These are phyloP conservation scores for Synanthedon myopaeformis DNA, from an alignment of 2,888 invertebrate species.

Conservation along the genomic window DNA sequence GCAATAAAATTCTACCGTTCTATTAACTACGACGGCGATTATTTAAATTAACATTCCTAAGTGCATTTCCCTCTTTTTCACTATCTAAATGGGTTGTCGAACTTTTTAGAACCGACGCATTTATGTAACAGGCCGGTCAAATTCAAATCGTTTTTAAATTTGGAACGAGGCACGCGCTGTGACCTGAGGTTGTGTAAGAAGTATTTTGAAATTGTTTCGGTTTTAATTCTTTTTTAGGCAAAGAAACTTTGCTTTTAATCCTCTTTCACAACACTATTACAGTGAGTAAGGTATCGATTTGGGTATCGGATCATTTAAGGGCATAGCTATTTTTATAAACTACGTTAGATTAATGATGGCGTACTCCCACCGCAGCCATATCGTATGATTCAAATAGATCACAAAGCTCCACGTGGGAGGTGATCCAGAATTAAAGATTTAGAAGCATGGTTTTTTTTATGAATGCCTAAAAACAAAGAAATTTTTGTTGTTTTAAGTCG, in stretches of 20 bases:
- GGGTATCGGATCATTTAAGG: constrained; percentile 9
- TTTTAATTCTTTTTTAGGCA: not conserved
- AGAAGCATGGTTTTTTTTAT: not conserved
- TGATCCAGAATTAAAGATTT: not conserved
- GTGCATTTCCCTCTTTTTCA: constrained; percentile 30
- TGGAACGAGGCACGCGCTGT: constrained; percentile 13
- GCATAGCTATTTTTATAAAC: constrained; percentile 15
- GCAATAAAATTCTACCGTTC: constrained; percentile 9
- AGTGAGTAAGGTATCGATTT: not conserved
- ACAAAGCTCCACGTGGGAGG: constrained; percentile 8
- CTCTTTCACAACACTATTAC: no score
- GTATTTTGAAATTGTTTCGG: not conserved
- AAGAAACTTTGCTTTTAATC: no score
- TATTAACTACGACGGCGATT: constrained; percentile 5
- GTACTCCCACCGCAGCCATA: constrained; percentile 4
- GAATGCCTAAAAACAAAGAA: not conserved
- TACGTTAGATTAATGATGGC: constrained; percentile 5
- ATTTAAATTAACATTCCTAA: constrained; percentile 35
- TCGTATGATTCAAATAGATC: constrained; percentile 14
- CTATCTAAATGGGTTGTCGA: constrained; percentile 18
- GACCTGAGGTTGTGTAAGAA: not conserved
- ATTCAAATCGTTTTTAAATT: constrained; percentile 25
- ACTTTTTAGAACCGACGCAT: constrained; percentile 13
- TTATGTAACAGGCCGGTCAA: constrained; percentile 21
- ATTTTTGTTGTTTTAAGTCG: no score